A percentile compares a stretch with the other conserved stretches of the same genome.
These are phyloP conservation scores for Limnephilus rhombicus DNA, from an alignment of 2,888 invertebrate species.

Conservation along the genomic window DNA sequence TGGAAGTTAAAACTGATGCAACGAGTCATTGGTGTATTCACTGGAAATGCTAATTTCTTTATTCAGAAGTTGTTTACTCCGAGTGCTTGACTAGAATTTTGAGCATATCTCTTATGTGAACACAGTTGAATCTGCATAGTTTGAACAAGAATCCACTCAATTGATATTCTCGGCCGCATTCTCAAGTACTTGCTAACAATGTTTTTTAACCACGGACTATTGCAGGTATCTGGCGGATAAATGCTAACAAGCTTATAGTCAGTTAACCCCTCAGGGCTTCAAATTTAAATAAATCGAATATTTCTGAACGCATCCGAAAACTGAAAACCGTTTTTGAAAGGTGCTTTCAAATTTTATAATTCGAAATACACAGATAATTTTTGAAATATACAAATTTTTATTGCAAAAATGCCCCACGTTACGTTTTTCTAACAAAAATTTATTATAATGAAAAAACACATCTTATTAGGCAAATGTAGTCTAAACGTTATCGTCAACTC, in stretches of 20 bases:
- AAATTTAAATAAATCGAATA: no score
- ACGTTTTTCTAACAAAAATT: no score
- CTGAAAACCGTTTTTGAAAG: no score
- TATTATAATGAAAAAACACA: no score
- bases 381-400: no score
- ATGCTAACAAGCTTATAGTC: not conserved
- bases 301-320: no score
- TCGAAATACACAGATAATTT: no score
- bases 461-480: no score
- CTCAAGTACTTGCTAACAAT: not conserved
- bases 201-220: not conserved
- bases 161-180: not conserved
- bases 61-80: not conserved
- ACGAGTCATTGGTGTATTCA: not conserved
- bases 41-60: slow-evolving; percentile 6
- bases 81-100: slow-evolving; percentile 9
- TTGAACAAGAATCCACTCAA: not conserved
- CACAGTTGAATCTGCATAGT: not conserved
- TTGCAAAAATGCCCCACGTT: no score
- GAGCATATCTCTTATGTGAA: not conserved
- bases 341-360: no score
- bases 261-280: no score
- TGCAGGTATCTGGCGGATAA: not conserved
- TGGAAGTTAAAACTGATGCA: not conserved
- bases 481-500: no score